phyloP scores from a whole-genome alignment of 2,113 vertebrate species.

The Vombatus ursinus region DNA sequence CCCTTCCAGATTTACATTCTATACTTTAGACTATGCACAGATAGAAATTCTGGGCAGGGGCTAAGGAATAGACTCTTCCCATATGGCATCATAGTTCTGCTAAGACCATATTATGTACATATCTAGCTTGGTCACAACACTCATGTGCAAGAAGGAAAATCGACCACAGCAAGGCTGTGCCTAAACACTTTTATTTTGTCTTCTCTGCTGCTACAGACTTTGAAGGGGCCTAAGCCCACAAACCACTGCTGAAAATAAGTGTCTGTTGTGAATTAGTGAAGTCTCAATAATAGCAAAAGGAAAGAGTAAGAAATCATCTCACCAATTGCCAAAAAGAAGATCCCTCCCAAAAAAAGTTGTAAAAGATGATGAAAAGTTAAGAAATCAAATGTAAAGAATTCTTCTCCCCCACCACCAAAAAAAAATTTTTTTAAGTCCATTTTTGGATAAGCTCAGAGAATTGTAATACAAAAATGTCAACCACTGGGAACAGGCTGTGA shows the following conservation, averaged over 20 bases:
- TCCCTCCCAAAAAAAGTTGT: not conserved
- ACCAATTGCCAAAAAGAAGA: not conserved
- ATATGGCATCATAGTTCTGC: not conserved
- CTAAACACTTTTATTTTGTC: not conserved
- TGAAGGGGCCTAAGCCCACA: not conserved
- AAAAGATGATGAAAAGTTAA: not conserved
- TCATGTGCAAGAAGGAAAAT: not conserved
- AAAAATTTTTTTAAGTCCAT: not conserved
- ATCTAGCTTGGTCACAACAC: not conserved
- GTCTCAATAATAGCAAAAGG: not conserved
- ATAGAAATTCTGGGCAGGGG: not conserved
- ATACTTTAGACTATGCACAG: not conserved
- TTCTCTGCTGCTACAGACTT: not conserved
- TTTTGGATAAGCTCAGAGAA: not conserved
- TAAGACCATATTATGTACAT: not conserved
- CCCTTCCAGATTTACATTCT: not conserved
- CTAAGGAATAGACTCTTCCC: not conserved
- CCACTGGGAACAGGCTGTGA: not conserved
- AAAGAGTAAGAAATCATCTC: not conserved
- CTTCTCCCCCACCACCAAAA: constrained; percentile 28
- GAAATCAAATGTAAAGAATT: not conserved
- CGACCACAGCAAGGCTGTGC: not conserved
- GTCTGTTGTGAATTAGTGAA: not conserved
- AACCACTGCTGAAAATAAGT: not conserved
- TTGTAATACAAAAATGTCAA: constrained; percentile 40